Evolutionary conservation across 2,888 invertebrate species (phyloP), one percentile per base, ranked within the genome.

Genomic region (Tenthredo distinguenda): DNA sequence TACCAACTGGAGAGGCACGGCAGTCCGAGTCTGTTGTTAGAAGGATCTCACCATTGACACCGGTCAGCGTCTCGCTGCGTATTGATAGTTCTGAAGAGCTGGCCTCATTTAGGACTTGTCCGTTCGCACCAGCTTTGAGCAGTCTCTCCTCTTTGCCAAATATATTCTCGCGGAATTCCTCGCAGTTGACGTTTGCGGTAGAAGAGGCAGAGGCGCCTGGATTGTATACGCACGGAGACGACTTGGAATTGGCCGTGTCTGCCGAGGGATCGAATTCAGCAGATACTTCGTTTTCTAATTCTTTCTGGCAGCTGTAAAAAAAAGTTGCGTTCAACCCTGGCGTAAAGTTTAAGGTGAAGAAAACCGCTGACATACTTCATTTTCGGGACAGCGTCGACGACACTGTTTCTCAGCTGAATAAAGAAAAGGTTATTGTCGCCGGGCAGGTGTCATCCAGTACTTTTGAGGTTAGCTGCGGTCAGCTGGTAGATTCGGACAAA

Each of bases 361-460:
- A 40, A 15, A 81, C 26, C 62, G 81, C 40, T 62, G 37, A 81
- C 81, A 81, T 81, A 81, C 81, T 81, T 81, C 81, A 81, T 81
- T 62, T 58, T 81, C 81, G 21, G 62, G 21, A 2, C 62, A 18
- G 40, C 21, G 50, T n/a, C 9, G n/a, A 40, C 37, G 12, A 58
- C 37, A n/a, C 34, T 79, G 58, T 37, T 50, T 55, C 55, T 47
- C 31, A 12, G 15, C 34, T 34, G n/a, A 79, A 79, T 58, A 50
- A 58, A 79, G 55, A 79, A 31, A 58, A 58, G 31, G 21, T 62
- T 62, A 62, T 43, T 79, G 50, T n/a, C 34, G 79, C 43, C 55
- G 21, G 79, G 34, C 34, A 37, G 37, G 21, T 55, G 79, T 79
- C 79, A 79, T 79, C 26, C 34, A 37, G 31, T 4, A n/a, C 31